Conservation (phyloP, 2,113 vertebrate species). For the Microcebus lehilahytsara region DNA sequence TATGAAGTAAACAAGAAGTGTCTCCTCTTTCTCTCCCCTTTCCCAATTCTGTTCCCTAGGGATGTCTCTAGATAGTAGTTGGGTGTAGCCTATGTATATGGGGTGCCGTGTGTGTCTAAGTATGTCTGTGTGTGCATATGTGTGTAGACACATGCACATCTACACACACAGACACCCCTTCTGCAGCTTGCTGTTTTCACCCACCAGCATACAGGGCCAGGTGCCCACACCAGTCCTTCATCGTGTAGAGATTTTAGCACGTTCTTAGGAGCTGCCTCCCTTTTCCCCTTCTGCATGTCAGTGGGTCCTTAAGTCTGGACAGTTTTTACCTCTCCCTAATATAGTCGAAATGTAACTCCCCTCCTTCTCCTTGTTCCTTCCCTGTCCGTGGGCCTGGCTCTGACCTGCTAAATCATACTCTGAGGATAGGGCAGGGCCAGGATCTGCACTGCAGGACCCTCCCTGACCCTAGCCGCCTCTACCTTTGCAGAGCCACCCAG, state of each 20-base stretch:
- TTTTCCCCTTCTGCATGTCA: background rate
- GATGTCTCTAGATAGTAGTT: background rate
- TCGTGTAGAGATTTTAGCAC: background rate
- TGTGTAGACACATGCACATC: background rate
- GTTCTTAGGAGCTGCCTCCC: background rate
- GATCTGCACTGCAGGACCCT: background rate
- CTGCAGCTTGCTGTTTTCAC: background rate
- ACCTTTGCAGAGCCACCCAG: fast-evolving
- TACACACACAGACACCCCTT: background rate
- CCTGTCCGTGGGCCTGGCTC: background rate
- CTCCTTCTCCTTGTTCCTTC: background rate
- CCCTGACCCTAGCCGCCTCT: background rate
- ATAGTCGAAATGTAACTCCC: too few species aligned
- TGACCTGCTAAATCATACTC: background rate
- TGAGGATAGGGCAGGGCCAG: background rate
- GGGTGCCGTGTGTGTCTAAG: background rate
- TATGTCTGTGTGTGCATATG: background rate
- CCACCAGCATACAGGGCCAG: background rate
- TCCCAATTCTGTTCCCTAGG: background rate
- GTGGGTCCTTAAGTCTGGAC: background rate
- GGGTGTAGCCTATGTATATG: background rate
- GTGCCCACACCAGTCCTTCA: background rate
- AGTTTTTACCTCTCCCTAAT: background rate
- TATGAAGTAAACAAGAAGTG: background rate
- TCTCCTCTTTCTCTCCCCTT: background rate